Percentiles rank a stretch among this genome's conserved stretches.
Evolutionary conservation across 2,113 vertebrate genomes (phyloP).

Genomic region (Callithrix jacchus): DNA sequence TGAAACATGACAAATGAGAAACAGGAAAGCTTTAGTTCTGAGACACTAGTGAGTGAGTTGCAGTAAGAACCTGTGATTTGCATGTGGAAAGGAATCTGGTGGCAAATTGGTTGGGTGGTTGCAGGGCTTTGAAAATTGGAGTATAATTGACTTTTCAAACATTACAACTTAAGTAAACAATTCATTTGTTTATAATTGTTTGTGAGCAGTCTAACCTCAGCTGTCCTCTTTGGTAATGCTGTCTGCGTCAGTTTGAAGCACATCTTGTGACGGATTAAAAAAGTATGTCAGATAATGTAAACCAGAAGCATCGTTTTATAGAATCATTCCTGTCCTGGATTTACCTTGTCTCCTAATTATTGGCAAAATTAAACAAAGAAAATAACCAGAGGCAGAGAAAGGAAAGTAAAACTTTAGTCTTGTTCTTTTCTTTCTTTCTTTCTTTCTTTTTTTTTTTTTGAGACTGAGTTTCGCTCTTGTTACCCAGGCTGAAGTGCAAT

Average conservation of each 20-base stretch:
- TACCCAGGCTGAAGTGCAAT: too few relatives aligned
- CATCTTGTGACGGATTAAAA: slow-evolving; percentile 56
- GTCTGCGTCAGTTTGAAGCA: slow-evolving; percentile 70
- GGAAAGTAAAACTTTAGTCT: background rate
- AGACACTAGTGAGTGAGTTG: background rate
- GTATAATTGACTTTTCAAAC: slow-evolving; percentile 32
- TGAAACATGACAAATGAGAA: background rate
- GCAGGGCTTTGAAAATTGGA: slow-evolving; percentile 40
- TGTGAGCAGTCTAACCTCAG: slow-evolving; percentile 62
- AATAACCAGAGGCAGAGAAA: background rate
- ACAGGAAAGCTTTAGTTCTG: background rate
- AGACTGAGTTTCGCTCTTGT: too few relatives aligned
- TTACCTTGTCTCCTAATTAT: slow-evolving; percentile 63
- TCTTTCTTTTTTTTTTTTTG: too few relatives aligned
- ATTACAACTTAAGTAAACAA: slow-evolving; percentile 62
- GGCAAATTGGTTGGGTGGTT: background rate
- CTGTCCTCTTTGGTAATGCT: slow-evolving; percentile 61
- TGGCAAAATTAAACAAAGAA: slow-evolving; percentile 1
- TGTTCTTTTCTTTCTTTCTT: background rate
- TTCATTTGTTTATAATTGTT: slow-evolving; percentile 72
- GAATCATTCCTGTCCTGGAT: slow-evolving; percentile 19
- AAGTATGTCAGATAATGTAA: slow-evolving; percentile 65
- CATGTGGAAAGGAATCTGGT: background rate
- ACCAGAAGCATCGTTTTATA: slow-evolving; percentile 55
- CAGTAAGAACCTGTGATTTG: background rate